A percentile compares a stretch with the other conserved stretches of the same genome.
These are phyloP conservation scores for Delichon dasypus DNA, from an alignment of 2,797 vertebrate species.

Conservation along the genomic window DNA sequence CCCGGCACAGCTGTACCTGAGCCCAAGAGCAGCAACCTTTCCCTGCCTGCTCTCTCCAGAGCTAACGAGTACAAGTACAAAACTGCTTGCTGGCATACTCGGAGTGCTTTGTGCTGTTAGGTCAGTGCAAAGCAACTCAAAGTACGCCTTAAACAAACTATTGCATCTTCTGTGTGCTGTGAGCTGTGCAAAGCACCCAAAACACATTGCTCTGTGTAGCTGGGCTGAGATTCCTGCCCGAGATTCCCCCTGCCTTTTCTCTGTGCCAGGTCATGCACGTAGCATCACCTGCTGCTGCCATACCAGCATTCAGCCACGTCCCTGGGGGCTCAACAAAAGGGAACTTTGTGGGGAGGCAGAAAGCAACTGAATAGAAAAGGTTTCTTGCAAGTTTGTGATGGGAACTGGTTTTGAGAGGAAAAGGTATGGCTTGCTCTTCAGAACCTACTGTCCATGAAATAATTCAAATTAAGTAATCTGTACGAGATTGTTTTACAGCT, in stretches of 20 bases:
- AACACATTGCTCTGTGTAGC: background rate
- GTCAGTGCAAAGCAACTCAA: background rate
- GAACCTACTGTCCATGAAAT: background rate
- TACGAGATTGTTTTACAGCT: constrained; percentile 54
- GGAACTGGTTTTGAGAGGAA: background rate
- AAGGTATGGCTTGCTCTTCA: background rate
- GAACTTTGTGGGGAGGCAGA: background rate
- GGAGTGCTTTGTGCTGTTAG: background rate
- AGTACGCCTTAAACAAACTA: background rate
- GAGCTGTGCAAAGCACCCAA: background rate
- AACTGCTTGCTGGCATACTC: background rate
- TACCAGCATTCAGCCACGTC: background rate
- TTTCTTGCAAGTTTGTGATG: background rate
- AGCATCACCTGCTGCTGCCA: background rate
- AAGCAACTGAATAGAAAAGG: background rate
- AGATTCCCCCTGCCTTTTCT: background rate
- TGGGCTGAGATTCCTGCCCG: background rate
- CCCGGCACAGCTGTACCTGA: background rate
- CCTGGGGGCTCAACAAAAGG: background rate
- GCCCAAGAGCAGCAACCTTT: no score
- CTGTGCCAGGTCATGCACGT: background rate
- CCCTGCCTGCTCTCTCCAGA: background rate
- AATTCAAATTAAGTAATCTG: constrained; percentile 44
- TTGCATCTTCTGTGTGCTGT: accelerated
- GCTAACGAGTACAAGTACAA: background rate